Evolutionary conservation across 2,888 invertebrate species (phyloP).

Genomic region (Melanchra persicariae): DNA sequence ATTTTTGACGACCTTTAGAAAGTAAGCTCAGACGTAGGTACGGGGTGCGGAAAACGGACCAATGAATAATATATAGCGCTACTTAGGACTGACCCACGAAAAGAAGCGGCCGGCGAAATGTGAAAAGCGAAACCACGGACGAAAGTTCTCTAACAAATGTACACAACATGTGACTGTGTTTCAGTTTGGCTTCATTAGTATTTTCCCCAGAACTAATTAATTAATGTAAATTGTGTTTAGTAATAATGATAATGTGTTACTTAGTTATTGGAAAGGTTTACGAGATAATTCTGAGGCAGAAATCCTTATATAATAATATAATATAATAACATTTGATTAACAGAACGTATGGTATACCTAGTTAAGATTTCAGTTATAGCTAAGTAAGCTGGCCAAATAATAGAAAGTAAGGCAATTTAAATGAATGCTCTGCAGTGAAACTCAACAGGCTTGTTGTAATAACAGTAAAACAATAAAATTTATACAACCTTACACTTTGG

Average conservation of each 20-base stretch:
- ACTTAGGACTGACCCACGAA: too few relatives aligned
- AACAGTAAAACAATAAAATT: too few relatives aligned
- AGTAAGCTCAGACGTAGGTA: background rate
- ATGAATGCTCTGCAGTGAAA: too few relatives aligned
- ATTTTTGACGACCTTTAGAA: background rate
- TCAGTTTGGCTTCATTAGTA: conserved; percentile 14
- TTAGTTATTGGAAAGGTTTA: conserved; percentile 6
- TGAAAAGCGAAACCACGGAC: background rate
- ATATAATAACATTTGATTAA: background rate
- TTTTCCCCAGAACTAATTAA: conserved; percentile 30
- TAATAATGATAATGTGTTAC: conserved; percentile 15
- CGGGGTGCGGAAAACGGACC: background rate
- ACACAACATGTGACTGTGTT: conserved; percentile 13
- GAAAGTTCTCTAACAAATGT: background rate
- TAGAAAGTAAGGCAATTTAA: too few relatives aligned
- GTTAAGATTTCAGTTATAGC: background rate
- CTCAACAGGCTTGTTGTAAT: too few relatives aligned
- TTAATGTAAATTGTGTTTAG: conserved; percentile 23
- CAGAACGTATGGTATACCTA: background rate
- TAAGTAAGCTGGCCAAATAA: background rate
- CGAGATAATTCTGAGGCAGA: background rate
- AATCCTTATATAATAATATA: background rate
- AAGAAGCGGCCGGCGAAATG: background rate
- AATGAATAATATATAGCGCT: background rate
- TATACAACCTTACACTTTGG: too few relatives aligned